Evolutionary conservation across 2,113 vertebrate species (phyloP), one percentile per base, ranked within the genome.

Genomic region (Thamnophis sirtalis): DNA sequence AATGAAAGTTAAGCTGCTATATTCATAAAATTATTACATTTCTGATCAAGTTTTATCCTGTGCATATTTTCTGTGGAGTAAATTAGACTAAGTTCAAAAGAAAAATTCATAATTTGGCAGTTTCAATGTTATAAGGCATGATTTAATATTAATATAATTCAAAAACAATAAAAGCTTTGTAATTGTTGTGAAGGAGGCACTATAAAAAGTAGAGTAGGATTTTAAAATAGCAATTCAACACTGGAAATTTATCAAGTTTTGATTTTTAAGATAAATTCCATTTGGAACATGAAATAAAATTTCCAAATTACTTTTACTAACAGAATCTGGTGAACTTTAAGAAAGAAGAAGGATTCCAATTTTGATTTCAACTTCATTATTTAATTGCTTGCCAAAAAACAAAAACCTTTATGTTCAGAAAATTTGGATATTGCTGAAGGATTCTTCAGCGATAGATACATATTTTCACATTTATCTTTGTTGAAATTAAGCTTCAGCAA

Each of bases 221-320:
- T 86, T 91, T 91, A 86, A 60, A 91, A 91, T 63, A 91, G 87
- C 28, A 53, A 11, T 38, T 89, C 19, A 73, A 73, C 15, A 73
- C 0, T 3, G 2, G 6, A 90, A 38, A 43, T 54, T 43, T 48
- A 33, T 84, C 13, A 90, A 54, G 33, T 48, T 84, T 90, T 43
- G 9, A 84, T 43, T 84, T 53, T 17, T 43, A 80, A 53, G 19
- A 68, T 43, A 80, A 90, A 53, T 38, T 90, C 49, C 21, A 9
- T 73, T 33, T 80, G 21, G n/a, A 13, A 38, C 38, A 56, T 38
- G 89, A 38, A 43, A n/a, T 5, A 60, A 26, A 7, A 48, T 13
- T 48, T 58, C 11, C 9, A 24, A 10, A 48, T 88, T n/a, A 85
- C 21, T 49, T 86, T 86, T 49, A 50, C 43, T 49, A 50, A 26